Evolutionary conservation across 2,888 invertebrate genomes (phyloP), one percentile per base, ranked within the genome.

Genomic region (Hedychridium roseum): DNA sequence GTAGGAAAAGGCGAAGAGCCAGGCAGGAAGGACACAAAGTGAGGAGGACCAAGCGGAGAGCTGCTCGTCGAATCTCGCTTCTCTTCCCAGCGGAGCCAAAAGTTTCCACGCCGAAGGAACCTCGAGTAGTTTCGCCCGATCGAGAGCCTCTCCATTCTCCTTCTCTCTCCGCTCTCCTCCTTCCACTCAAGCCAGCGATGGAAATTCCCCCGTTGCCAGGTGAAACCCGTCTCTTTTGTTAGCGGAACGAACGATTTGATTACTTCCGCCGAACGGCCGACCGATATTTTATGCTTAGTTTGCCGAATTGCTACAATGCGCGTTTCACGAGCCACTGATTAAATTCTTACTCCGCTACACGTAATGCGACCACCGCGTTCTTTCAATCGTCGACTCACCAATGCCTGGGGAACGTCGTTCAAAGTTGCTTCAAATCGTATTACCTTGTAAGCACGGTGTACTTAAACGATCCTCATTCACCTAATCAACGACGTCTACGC

Each of bases 101-200:
- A 64, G 59, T 64, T 64, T 64, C 61, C 59, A 61, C 59, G 57
- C 54, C 49, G 58, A 57, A 61, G 64, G 56, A 64, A 64, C 49
- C 61, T 64, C 59, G 65, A 64, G 64, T 64, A 64, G 64, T 64
- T 64, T 64, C 65, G 48, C 57, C n/a, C 64, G 59, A 64, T 64
- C 62, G 64, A 64, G 64, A 51, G 65, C 46, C 61, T 61, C 57
- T 64, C 44, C 56, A 61, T 61, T 50, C 43, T 31, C 55, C 21
- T 6, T 15, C 23, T 18, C 32, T 32, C 17, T 47, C 54, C n/a
- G 12, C 5, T 12, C 32, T 4, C 15, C 16, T 32, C 32, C 17
- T n/a, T 12, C n/a, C n/a, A n/a, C n/a, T 16, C 32, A 16, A 32
- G 15, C 32, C 5, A 32, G 15, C 46, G 47, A 50, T 46, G 61